Conservation (phyloP, 2,113 vertebrate genomes). For the Caracal caracal region DNA sequence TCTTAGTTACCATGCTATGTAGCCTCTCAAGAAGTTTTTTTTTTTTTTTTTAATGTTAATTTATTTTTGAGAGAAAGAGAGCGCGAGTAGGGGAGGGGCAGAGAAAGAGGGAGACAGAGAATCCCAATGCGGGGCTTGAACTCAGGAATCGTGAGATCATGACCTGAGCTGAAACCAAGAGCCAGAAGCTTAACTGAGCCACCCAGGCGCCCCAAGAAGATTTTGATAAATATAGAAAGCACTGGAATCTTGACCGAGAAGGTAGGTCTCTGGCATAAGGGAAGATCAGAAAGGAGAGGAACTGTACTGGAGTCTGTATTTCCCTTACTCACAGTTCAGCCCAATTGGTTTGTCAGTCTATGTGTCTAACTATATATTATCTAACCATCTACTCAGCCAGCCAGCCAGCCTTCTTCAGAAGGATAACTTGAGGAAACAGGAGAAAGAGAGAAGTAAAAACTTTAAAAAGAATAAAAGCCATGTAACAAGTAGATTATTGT, state of each 20-base stretch:
- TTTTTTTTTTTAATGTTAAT: too few species aligned
- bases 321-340: not conserved
- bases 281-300: not conserved
- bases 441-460: not conserved
- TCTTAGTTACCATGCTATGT: not conserved
- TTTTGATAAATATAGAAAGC: not conserved
- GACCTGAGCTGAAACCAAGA: too few species aligned
- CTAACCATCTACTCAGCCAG: not conserved
- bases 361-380: not conserved
- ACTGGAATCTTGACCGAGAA: not conserved
- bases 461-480: slow-evolving; percentile 28
- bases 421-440: not conserved
- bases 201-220: not conserved
- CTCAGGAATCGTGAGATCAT: too few species aligned
- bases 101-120: too few species aligned
- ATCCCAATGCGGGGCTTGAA: too few species aligned
- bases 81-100: too few species aligned
- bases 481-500: not conserved
- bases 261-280: not conserved
- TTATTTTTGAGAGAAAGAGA: too few species aligned
- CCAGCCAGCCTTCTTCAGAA: not conserved
- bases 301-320: not conserved
- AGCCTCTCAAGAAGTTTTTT: not conserved
- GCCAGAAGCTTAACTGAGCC: too few species aligned
- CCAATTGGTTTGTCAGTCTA: not conserved